phyloP scores from a whole-genome alignment of 2,888 invertebrate genomes.

The Apocheima hispidaria region DNA sequence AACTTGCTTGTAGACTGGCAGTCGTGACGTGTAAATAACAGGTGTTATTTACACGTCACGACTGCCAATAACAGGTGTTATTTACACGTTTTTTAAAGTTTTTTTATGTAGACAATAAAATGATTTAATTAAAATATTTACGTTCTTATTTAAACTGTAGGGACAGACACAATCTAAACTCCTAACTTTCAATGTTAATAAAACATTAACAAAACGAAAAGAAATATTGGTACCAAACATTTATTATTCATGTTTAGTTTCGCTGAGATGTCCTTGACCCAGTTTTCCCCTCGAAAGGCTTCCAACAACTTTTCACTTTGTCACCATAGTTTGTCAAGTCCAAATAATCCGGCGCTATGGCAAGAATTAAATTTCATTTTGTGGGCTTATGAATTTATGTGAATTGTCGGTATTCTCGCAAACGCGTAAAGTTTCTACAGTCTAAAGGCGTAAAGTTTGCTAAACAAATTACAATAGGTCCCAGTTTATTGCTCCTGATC shows the following conservation, averaged over 20 bases:
- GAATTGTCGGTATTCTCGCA: constrained; percentile 65
- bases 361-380: constrained; percentile 72
- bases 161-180: not conserved
- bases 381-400: constrained; percentile 69
- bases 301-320: constrained; percentile 38
- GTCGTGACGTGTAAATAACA: too few relatives aligned
- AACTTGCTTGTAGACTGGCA: too few relatives aligned
- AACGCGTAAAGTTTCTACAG: constrained; percentile 70
- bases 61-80: too few relatives aligned
- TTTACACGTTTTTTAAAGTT: too few relatives aligned
- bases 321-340: constrained; percentile 46
- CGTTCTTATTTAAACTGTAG: too few relatives aligned
- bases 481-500: constrained; percentile 63
- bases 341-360: constrained; percentile 53
- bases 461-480: constrained; percentile 75
- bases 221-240: constrained; percentile 13
- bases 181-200: not conserved
- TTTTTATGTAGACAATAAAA: too few relatives aligned
- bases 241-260: constrained; percentile 16
- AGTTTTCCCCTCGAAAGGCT: constrained; percentile 6
- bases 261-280: constrained; percentile 12
- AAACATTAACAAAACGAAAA: not conserved
- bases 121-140: too few relatives aligned
- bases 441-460: constrained; percentile 65
- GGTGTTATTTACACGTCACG: too few relatives aligned